Percentiles rank a stretch among this genome's conserved stretches.
These are phyloP conservation scores for Paelopatides confundens DNA, from an alignment of 53 echinoderm and acorn worm species.

Conservation along the genomic window DNA sequence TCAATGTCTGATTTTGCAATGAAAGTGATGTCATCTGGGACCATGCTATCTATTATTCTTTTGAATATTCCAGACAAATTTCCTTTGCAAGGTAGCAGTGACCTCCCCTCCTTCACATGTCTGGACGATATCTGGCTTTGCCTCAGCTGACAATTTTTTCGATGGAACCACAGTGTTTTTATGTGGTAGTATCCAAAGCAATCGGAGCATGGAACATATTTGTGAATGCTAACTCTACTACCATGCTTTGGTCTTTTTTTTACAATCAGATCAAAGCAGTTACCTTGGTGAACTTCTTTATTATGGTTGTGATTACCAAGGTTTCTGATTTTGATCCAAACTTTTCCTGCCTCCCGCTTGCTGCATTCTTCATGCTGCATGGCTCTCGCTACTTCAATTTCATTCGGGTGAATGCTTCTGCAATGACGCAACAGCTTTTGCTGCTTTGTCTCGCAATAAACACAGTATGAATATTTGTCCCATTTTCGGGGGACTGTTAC, in stretches of 20 bases:
- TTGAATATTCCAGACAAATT: constrained; percentile 4
- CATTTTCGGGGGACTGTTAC: background rate
- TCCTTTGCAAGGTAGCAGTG: background rate
- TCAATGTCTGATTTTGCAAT: constrained; percentile 54
- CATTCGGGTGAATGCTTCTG: constrained; percentile 26
- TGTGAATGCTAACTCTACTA: background rate
- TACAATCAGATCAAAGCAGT: constrained; percentile 13
- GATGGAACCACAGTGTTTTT: constrained; percentile 20
- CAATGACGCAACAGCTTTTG: constrained; percentile 42
- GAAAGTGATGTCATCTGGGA: background rate
- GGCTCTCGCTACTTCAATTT: constrained; percentile 39
- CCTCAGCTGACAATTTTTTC: background rate
- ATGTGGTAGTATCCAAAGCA: constrained; percentile 50
- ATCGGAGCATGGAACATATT: constrained; percentile 33
- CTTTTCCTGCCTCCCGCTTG: constrained; percentile 5
- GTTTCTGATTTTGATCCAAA: constrained; percentile 52
- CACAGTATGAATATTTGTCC: constrained; percentile 48
- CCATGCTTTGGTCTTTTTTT: constrained; percentile 25
- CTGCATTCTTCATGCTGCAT: constrained; percentile 35
- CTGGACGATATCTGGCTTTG: background rate
- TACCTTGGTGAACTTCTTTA: constrained; percentile 17
- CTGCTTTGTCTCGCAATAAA: constrained; percentile 33
- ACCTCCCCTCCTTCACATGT: background rate
- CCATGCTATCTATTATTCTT: background rate
- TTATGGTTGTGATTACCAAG: constrained; percentile 57